Evolutionary conservation across 2,797 vertebrate species (phyloP), one percentile per base, ranked within the genome.

Genomic region (Lerista edwardsae): DNA sequence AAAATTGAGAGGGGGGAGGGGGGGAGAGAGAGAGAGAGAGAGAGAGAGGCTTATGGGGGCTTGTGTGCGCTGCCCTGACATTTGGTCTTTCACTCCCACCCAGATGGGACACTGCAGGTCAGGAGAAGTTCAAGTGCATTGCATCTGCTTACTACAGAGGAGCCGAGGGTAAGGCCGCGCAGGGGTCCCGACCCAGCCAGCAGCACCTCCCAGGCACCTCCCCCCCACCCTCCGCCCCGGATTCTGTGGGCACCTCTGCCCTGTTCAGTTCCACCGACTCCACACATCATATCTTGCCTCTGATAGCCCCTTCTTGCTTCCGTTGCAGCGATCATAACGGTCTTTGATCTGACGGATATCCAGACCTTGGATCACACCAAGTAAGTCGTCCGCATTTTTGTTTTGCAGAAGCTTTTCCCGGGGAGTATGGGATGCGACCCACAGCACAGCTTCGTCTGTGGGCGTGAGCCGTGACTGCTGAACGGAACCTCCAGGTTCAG

Each of bases 51-150:
- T n/a, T n/a, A n/a, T n/a, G n/a, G n/a, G n/a, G n/a, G n/a, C n/a
- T n/a, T n/a, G n/a, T n/a, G 44, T 89, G 79, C 39, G 79, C 87
- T 92, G 87, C 93, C 83, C 78, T 92, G 75, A 89, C 81, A 68
- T 85, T 74, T 75, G 72, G 91, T 71, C 87, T 59, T 92, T 86
- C 57, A 23, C 31, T 6, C 2, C 74, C 62, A 41, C 89, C 88
- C 90, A 99, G 98, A 94, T 99, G 98, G 98, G 98, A 99, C 94
- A 99, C 98, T 29, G 98, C 98, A 1, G 98, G 98, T 29, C 98
- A 99, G 93, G 98, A 99, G 90, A 98, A 98, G 94, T 99, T 99
- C 94, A 99, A 98, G 93, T 99, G 98, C 91, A 98, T 98, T 17
- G 97, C 98, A 6, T 97, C 97, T 82, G 96, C 97, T 59, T 99